Evolutionary conservation across 1,140 invertebrate species (phyloP), one percentile per base, ranked within the genome.

Genomic region (Drosophila santomea): DNA sequence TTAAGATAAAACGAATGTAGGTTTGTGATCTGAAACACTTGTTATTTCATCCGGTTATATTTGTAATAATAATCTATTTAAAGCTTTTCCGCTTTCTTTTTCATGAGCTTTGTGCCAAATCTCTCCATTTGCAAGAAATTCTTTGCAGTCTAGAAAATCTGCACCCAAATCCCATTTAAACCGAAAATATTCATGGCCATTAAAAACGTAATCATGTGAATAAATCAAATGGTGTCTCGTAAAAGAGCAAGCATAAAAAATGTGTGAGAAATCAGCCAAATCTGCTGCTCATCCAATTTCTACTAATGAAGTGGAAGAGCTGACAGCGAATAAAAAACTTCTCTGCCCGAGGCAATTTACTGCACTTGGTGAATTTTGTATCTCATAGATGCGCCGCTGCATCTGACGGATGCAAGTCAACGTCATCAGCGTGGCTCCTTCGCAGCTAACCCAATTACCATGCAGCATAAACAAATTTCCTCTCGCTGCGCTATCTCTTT

Each of bases 381-480:
- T 75, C 63, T 80, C 68, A 10, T 59, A 57, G 59, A 51, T 58
- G 43, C 35, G 23, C 23, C 39, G 55, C 43, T 63, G 60, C 57
- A 43, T 41, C 76, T 60, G 36, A 67, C 54, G 35, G 68, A 54
- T 74, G 77, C 71, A 63, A 69, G 32, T 54, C 60, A 61, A 76
- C 72, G 61, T 67, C 72, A 57, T 51, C 69, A 15, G 28, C 20
- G 10, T 17, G 50, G 45, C 66, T 72, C 38, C 77, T 74, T 62
- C 69, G 64, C 63, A 74, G 75, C 45, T 83, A 83, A 83, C 80
- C 80, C 80, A 83, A 83, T 83, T 83, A 80, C 76, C 45, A 62
- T 75, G 54, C 76, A 60, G 79, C 74, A 78, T 77, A 82, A 78
- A 78, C 77, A 80, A 80, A 72, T 76, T 84, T 58, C 28, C 38